A percentile compares a stretch with the other conserved stretches of the same genome.
These are phyloP conservation scores for Hippocampus mohnikei DNA, from an alignment of 2,113 vertebrate species.

Conservation along the genomic window DNA sequence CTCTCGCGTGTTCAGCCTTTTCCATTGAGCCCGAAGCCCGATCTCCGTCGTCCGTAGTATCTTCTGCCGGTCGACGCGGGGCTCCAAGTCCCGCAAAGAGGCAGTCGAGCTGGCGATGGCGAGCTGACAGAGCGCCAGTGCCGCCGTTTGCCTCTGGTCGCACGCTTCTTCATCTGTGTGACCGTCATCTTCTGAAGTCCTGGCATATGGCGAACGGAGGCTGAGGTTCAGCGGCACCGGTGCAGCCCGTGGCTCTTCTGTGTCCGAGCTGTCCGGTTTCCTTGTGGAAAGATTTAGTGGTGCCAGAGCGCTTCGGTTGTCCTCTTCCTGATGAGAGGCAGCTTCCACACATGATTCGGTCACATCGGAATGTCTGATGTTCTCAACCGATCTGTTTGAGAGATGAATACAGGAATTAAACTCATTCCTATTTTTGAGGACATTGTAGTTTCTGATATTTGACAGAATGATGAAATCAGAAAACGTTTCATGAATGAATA, in stretches of 20 bases:
- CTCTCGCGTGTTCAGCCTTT: slow-evolving; percentile 19
- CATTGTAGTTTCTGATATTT: no score
- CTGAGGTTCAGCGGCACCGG: slow-evolving; percentile 89
- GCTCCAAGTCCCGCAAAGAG: slow-evolving; percentile 21
- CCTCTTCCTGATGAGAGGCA: slow-evolving; percentile 26
- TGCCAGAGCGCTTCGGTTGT: slow-evolving; percentile 51
- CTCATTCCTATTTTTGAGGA: not conserved
- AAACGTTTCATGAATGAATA: no score
- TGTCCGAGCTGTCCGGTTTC: slow-evolving; percentile 38
- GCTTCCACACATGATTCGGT: slow-evolving; percentile 15
- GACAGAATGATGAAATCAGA: no score
- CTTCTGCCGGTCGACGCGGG: not conserved
- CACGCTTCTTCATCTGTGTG: slow-evolving; percentile 68
- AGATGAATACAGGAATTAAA: not conserved
- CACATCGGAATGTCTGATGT: not conserved
- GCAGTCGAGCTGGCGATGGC: slow-evolving; percentile 75
- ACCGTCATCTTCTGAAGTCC: slow-evolving; percentile 3
- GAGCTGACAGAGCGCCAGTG: slow-evolving; percentile 91
- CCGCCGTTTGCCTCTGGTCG: slow-evolving; percentile 89
- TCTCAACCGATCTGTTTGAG: slow-evolving; percentile 47
- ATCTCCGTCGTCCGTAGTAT: not conserved
- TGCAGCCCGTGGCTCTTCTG: slow-evolving; percentile 35
- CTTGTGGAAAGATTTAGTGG: slow-evolving; percentile 92
- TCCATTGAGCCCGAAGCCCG: not conserved
- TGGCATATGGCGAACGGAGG: slow-evolving; percentile 69